Evolutionary conservation across 2,113 vertebrate species (phyloP).

Genomic region (Pseudolaguvia tuberculata): DNA sequence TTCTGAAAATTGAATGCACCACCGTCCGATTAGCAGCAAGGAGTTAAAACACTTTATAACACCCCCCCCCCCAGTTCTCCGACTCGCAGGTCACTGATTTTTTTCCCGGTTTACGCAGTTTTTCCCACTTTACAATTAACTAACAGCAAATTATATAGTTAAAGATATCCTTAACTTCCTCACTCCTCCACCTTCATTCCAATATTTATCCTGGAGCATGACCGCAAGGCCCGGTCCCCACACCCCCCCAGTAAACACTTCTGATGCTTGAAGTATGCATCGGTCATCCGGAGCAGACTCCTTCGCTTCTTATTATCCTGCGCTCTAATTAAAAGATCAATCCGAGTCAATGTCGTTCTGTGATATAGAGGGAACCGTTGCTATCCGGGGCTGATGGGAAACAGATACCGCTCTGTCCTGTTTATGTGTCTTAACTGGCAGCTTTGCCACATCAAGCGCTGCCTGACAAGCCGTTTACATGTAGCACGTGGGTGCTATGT

Average conservation of each 20-base stretch:
- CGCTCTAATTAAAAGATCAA: constrained; percentile 45
- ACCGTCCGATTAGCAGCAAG: no score
- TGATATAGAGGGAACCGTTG: constrained; percentile 39
- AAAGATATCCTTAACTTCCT: not conserved
- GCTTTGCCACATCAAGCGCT: constrained; percentile 45
- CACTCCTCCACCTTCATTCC: constrained; percentile 13
- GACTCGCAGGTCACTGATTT: not conserved
- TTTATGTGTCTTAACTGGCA: constrained; percentile 38
- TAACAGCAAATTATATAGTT: not conserved
- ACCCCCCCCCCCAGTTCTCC: no score
- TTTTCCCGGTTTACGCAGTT: no score
- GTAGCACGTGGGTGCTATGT: constrained; percentile 37
- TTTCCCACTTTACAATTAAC: not conserved
- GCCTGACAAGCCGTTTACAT: constrained; percentile 38
- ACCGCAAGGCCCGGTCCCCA: constrained; percentile 17
- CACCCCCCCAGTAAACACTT: constrained; percentile 29
- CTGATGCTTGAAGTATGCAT: constrained; percentile 15
- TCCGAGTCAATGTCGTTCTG: constrained; percentile 42
- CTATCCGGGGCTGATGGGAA: constrained; percentile 38
- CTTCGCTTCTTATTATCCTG: constrained; percentile 31
- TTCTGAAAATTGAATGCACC: not conserved
- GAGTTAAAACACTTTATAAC: no score
- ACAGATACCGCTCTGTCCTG: constrained; percentile 44
- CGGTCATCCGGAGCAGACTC: constrained; percentile 19
- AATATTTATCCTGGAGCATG: not conserved